These are phyloP conservation scores for Penaeus indicus DNA, from an alignment of 1,140 invertebrate genomes.

Conservation along the genomic window DNA sequence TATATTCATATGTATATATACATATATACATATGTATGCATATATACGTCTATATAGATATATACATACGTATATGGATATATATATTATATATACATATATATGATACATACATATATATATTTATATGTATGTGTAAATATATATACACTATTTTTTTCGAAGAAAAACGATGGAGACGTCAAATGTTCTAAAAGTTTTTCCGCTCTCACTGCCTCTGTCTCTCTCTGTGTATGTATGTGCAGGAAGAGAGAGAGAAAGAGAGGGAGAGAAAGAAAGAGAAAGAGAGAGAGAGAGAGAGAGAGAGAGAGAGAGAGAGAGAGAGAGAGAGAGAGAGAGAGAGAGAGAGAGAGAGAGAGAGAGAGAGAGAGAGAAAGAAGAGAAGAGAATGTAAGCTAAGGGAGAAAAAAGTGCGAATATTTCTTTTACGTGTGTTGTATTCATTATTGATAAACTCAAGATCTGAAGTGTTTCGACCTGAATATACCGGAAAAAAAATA, in stretches of 20 bases:
- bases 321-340: not conserved
- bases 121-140: constrained; percentile 38
- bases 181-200: not conserved
- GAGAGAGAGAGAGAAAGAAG: constrained; percentile 31
- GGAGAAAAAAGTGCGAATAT: not conserved
- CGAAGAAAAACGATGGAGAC: not conserved
- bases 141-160: constrained; percentile 26
- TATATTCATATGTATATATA: constrained; percentile 37
- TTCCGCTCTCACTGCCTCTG: too few species aligned
- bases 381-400: not conserved
- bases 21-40: constrained; percentile 29
- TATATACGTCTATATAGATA: not conserved
- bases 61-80: too few species aligned
- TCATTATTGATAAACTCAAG: too few species aligned
- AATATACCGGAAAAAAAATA: too few species aligned
- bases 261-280: too few species aligned
- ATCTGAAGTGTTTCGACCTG: too few species aligned
- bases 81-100: constrained; percentile 28
- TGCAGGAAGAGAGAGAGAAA: too few species aligned
- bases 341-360: constrained; percentile 31
- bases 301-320: not conserved
- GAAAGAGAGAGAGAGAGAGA: not conserved
- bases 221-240: too few species aligned
- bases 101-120: constrained; percentile 36
- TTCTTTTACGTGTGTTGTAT: not conserved